A percentile compares a stretch with the other conserved stretches of the same genome.
phyloP scores from a whole-genome alignment of 2,888 invertebrate genomes.

The Plebejus melissa region DNA sequence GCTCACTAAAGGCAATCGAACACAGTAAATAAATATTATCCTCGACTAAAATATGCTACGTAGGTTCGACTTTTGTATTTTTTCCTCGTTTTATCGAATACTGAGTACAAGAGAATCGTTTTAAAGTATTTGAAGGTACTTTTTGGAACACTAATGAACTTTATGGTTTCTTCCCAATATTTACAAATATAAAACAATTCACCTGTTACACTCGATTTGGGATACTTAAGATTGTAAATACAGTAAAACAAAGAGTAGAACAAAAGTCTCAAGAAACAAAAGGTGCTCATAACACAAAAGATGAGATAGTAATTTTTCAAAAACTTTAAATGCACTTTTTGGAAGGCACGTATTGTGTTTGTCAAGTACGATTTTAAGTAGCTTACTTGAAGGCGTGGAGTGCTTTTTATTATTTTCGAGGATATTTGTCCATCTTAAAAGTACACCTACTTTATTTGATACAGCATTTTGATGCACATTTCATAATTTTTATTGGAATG shows the following conservation, averaged over 20 bases:
- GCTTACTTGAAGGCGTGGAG: neutral
- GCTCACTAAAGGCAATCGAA: slow-evolving; percentile 39
- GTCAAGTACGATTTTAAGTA: slow-evolving; percentile 12
- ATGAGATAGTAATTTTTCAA: slow-evolving; percentile 6
- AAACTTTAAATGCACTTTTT: slow-evolving; percentile 3
- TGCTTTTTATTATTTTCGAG: neutral
- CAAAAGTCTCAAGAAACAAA: slow-evolving; percentile 4
- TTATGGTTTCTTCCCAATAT: slow-evolving; percentile 7
- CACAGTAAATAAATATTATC: slow-evolving; percentile 12
- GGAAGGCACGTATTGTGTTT: neutral
- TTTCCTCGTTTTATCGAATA: neutral
- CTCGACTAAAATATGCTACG: slow-evolving; percentile 1
- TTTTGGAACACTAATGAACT: neutral
- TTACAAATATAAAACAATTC: slow-evolving; percentile 10
- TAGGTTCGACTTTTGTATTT: slow-evolving; percentile 5
- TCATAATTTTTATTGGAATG: neutral
- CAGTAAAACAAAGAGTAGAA: slow-evolving; percentile 8
- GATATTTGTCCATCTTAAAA: neutral
- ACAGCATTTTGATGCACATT: neutral
- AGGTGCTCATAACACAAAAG: slow-evolving; percentile 18
- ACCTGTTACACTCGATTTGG: slow-evolving; percentile 16
- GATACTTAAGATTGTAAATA: neutral
- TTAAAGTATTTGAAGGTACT: neutral
- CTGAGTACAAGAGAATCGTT: slow-evolving; percentile 7
- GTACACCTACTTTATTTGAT: neutral